Percentiles rank a stretch among this genome's conserved stretches.
Conservation (phyloP, 2,797 vertebrate species). For the Sorex maritimensis region DNA sequence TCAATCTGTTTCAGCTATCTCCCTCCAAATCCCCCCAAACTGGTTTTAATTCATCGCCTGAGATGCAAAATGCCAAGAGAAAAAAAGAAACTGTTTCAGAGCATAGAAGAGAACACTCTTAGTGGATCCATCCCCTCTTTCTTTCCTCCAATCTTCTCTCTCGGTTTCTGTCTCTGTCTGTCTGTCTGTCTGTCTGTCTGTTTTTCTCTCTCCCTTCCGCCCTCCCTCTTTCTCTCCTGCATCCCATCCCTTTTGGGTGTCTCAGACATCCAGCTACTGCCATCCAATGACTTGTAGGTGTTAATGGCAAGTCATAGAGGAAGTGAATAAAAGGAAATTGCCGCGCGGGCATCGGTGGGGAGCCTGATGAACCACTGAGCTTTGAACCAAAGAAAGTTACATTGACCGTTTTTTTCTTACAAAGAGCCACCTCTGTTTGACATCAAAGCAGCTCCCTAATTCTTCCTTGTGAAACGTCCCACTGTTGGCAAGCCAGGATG, state of each 20-base stretch:
- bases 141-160: background rate
- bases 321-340: conserved; percentile 90
- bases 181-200: too few species aligned
- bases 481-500: conserved; percentile 1
- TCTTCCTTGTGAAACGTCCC: conserved; percentile 78
- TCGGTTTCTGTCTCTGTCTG: background rate
- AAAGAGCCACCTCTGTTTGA: conserved; percentile 80
- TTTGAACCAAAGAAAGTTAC: conserved; percentile 89
- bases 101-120: conserved; percentile 80
- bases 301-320: conserved; percentile 91
- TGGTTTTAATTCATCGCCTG: conserved; percentile 84
- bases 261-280: conserved; percentile 83
- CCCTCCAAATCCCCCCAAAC: conserved; percentile 68
- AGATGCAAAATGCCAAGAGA: background rate
- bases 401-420: conserved; percentile 86
- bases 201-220: too few species aligned
- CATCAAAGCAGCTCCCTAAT: conserved; percentile 80
- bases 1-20: conserved; percentile 69
- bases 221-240: background rate
- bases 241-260: conserved; percentile 67
- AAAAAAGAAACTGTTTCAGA: conserved; percentile 85
- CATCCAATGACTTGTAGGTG: conserved; percentile 91
- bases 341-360: conserved; percentile 85
- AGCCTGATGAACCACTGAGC: conserved; percentile 86
- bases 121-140: conserved; percentile 49